Conservation (phyloP, 2,797 vertebrate genomes). For the Manis pentadactyla region DNA sequence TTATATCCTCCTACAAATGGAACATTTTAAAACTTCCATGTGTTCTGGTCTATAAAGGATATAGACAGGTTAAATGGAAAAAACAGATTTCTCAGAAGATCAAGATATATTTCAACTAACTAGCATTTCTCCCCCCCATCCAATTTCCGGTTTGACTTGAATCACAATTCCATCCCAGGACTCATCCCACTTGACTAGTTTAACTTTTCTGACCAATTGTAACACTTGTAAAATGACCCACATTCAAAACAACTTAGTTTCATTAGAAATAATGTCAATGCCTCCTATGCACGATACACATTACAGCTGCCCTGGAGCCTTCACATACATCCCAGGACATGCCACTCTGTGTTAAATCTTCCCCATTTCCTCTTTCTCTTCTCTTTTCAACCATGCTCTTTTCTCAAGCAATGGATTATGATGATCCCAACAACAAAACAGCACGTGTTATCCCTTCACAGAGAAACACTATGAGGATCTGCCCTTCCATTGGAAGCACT, state of each 20-base stretch:
- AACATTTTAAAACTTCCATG: background rate
- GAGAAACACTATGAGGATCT: background rate
- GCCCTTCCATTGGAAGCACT: background rate
- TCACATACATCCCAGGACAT: background rate
- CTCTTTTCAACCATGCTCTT: conserved; percentile 1
- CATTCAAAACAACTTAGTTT: background rate
- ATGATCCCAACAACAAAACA: background rate
- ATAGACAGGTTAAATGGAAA: conserved; percentile 44
- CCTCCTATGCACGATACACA: background rate
- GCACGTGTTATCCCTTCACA: background rate
- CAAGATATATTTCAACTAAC: background rate
- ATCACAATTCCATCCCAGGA: background rate
- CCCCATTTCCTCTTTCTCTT: background rate
- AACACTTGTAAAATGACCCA: background rate
- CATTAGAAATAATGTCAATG: background rate
- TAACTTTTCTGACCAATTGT: background rate
- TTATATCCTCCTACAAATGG: background rate
- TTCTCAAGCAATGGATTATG: background rate
- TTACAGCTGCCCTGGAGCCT: background rate
- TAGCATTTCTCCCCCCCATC: background rate
- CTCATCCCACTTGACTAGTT: background rate
- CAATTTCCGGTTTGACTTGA: background rate
- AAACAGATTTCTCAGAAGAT: conserved; percentile 38
- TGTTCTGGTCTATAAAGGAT: background rate
- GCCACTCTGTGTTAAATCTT: background rate